Base-by-base conservation (phyloP, 2,797 vertebrate species). In the Pelodytes ibericus region DNA sequence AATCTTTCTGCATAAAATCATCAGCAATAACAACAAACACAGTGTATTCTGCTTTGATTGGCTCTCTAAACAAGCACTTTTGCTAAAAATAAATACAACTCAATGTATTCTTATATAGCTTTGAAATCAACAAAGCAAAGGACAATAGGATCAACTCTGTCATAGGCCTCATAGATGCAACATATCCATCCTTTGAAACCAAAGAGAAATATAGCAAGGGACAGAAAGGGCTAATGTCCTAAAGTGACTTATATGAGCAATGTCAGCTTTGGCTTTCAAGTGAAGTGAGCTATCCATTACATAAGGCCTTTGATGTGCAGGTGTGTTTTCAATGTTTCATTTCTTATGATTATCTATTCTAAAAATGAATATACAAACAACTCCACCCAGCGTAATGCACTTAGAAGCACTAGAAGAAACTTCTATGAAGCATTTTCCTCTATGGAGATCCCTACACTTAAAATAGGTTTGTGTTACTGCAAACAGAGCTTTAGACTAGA, bases 301-400 rank as follows among this genome's bases (percentile, higher is more conserved):
- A 68, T 26, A 10, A 33, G 33, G 41, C 33, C 76, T 79, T 79
- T 79, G 76, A 79, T 73, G 76, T 79, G 71, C 76, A 79, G 76
- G 56, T 79, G 76, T 67, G 64, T 73, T 66, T 51, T 67, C 69
- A 67, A n/a, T 39, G 57, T 62, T 67, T 57, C 64, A 58, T 72
- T 73, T 49, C 66, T 68, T 69, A n/a, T n/a, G 58, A 57, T 61
- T 57, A 64, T 57, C 51, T 53, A 57, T 56, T 47, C 27, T 39
- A 26, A 77, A 71, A 71, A 76, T 62, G 41, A 61, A 72, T 53
- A 67, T 72, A 64, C 60, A 78, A 77, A 72, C 53, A 72, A 36
- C 62, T 67, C 70, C 75, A 71, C 75, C 69, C 68, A 77, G 8
- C 11, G 24, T 13, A 77, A 64, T 77, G 26, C 27, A 2, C 47